phyloP scores from a whole-genome alignment of 2,888 invertebrate species.

The Lasius fuliginosus region DNA sequence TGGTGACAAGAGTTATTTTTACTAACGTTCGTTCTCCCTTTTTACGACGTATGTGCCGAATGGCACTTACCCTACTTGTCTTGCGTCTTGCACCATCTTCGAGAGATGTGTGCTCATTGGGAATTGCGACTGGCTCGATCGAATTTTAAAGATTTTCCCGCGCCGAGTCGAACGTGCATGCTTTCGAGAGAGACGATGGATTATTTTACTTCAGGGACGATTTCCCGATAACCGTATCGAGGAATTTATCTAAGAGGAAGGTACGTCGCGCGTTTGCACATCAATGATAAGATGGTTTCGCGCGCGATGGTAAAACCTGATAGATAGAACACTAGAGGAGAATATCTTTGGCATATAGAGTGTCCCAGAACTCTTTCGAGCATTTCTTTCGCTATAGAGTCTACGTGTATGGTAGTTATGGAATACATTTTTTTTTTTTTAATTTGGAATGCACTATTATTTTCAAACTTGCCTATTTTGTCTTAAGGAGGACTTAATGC shows the following conservation, averaged over 20 bases:
- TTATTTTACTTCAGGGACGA: constrained; percentile 51
- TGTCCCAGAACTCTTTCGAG: background rate
- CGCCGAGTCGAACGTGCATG: constrained; percentile 40
- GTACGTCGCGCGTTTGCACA: constrained; percentile 1
- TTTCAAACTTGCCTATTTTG: background rate
- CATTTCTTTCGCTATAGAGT: background rate
- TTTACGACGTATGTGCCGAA: constrained; percentile 12
- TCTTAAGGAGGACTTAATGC: background rate
- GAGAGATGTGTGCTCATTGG: constrained; percentile 44
- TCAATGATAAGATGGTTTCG: constrained; percentile 11
- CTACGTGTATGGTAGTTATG: background rate
- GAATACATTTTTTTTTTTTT: background rate
- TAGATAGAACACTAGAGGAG: constrained; percentile 11
- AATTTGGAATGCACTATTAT: background rate
- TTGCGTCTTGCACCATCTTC: constrained; percentile 23
- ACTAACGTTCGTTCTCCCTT: background rate
- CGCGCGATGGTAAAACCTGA: background rate
- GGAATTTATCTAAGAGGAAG: constrained; percentile 49
- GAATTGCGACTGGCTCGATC: constrained; percentile 61
- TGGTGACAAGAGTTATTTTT: constrained; percentile 35
- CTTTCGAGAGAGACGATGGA: constrained; percentile 31
- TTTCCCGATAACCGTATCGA: constrained; percentile 26
- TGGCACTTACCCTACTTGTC: constrained; percentile 15
- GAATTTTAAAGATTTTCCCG: constrained; percentile 64
- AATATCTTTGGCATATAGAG: background rate